Base-by-base conservation (phyloP, 2,888 invertebrate genomes). In the Enchytraeus crypticus region DNA sequence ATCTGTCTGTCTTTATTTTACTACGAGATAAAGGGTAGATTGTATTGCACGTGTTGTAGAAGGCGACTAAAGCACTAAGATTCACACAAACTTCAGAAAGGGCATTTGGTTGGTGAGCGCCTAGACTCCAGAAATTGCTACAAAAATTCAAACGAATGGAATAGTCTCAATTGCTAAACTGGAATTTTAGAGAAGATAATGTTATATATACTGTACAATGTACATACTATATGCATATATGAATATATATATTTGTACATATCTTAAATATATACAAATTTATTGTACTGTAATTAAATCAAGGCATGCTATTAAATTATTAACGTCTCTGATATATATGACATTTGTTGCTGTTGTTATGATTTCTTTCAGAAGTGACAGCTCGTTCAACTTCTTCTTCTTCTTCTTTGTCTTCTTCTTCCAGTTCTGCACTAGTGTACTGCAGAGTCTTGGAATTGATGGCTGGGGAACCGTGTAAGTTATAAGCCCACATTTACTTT, bases 311-410 rank as follows among this genome's bases (percentile, higher is more conserved):
- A 14, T 43, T 14, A 11, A 14, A 43, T n/a, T 43, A 43, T n/a
- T 43, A 43, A 11, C n/a, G 43, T 43, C 11, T 43, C 11, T 11
- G 11, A 43, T 43, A 14, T 43, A 14, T 43, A n/a, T 43, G 43
- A n/a, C n/a, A 11, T 43, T 14, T 43, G n/a, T 14, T 14, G n/a
- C 43, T 43, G 11, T 23, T 21, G n/a, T 23, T 43, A 46, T 38
- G 46, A 46, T 57, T 64, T 38, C 47, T 69, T 69, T 65, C 80
- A 88, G 96, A 76, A 92, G 89, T 77, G 98, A 98, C 82, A 96
- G 95, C 71, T 97, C 97, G 2, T 93, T 98, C 84, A 98, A 96
- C 82, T 98, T 98, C 79, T 97, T 98, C 91, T 90, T 96, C 59
- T 98, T 93, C 83, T 98, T 98, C 85, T 93, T 98, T 79, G 89